These are phyloP conservation scores for Trachurus trachurus DNA, from an alignment of 2,797 vertebrate genomes.

Conservation along the genomic window DNA sequence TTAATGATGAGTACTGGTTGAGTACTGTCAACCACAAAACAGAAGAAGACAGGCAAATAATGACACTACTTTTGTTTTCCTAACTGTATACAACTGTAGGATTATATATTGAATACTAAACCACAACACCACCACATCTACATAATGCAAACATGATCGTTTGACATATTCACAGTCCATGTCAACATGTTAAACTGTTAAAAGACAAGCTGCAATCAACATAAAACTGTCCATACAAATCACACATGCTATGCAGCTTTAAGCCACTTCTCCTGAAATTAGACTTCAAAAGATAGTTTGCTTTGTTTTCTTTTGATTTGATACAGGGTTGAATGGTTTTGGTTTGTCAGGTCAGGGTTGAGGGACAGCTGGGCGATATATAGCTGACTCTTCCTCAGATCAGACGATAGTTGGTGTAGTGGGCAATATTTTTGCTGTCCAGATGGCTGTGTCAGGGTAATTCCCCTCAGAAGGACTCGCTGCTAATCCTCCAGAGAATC, in stretches of 20 bases:
- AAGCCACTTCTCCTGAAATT: not conserved
- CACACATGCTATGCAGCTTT: not conserved
- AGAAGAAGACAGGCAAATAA: not conserved
- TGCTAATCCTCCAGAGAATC: constrained; percentile 79
- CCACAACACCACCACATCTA: not conserved
- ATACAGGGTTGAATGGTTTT: no score
- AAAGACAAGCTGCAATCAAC: not conserved
- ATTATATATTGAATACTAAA: not conserved
- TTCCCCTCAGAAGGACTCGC: constrained; percentile 70
- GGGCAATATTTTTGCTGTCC: constrained; percentile 62
- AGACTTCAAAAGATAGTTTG: not conserved
- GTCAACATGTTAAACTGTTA: not conserved
- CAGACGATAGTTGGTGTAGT: constrained; percentile 31
- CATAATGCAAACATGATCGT: not conserved
- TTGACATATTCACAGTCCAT: not conserved
- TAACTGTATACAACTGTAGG: not conserved
- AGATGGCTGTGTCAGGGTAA: constrained; percentile 80
- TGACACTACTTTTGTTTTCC: not conserved
- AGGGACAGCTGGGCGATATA: constrained; percentile 8
- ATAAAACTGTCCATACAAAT: not conserved
- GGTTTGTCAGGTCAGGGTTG: not conserved
- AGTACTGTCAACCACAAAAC: not conserved
- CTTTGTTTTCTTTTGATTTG: not conserved
- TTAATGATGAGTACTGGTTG: not conserved
- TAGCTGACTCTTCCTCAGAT: constrained; percentile 10